These are phyloP conservation scores for Crioceris asparagi DNA, from an alignment of 2,888 invertebrate species.

Conservation along the genomic window DNA sequence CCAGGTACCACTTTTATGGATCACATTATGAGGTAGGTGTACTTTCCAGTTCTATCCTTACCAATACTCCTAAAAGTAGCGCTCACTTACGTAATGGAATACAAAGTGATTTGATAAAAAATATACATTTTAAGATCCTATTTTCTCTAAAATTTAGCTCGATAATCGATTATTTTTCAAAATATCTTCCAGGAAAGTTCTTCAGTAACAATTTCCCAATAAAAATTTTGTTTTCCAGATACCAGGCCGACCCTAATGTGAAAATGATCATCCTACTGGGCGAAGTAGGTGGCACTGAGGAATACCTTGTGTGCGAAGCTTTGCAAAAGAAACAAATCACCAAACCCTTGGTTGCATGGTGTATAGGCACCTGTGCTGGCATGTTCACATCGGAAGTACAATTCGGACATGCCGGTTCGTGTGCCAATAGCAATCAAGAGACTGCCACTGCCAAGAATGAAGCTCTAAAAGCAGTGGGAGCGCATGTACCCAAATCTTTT, in stretches of 20 bases:
- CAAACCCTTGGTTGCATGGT: conserved; percentile 97
- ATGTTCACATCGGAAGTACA: conserved; percentile 85
- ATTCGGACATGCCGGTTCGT: conserved; percentile 98
- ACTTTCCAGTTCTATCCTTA: too few relatives aligned
- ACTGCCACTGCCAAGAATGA: conserved; percentile 90
- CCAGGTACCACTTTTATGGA: conserved; percentile 98
- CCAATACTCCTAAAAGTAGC: too few relatives aligned
- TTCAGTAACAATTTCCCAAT: too few relatives aligned
- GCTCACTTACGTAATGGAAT: too few relatives aligned
- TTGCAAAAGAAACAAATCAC: conserved; percentile 68
- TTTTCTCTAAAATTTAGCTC: too few relatives aligned
- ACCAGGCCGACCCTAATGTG: conserved; percentile 67
- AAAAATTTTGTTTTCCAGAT: conserved; percentile 33
- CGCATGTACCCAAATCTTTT: conserved; percentile 85
- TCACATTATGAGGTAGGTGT: conserved; percentile 65
- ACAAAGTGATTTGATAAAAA: too few relatives aligned
- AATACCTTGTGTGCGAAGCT: conserved; percentile 90
- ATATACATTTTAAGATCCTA: too few relatives aligned
- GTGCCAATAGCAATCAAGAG: conserved; percentile 79
- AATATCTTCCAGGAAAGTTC: too few relatives aligned
- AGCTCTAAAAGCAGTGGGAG: conserved; percentile 72
- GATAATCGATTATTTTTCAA: too few relatives aligned
- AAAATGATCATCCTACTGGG: conserved; percentile 94
- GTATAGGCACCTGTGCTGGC: conserved; percentile 64
- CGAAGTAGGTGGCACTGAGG: conserved; percentile 97